Conservation (phyloP, 2,797 vertebrate genomes). For the Labroides dimidiatus region DNA sequence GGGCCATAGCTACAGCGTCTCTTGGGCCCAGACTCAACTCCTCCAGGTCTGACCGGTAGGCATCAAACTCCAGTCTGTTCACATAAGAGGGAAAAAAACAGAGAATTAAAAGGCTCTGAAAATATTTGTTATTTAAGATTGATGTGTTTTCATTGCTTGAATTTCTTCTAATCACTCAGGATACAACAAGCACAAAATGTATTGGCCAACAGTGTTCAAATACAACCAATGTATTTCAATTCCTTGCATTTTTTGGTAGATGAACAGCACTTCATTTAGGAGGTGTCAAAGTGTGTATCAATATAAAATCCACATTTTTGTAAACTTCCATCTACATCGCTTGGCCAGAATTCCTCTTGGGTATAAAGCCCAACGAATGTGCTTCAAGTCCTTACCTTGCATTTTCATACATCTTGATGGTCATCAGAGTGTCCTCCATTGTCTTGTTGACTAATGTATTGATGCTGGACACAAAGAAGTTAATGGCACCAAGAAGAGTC, state of each 20-base stretch:
- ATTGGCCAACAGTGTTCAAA: no score
- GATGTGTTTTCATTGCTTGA: no score
- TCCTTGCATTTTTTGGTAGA: no score
- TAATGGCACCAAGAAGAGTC: constrained; percentile 94
- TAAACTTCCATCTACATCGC: no score
- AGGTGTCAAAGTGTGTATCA: not conserved
- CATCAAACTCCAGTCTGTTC: constrained; percentile 93
- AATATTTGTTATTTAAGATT: not conserved
- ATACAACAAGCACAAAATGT: no score
- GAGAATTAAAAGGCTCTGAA: not conserved
- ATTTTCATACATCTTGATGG: constrained; percentile 95
- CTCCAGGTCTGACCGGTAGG: constrained; percentile 96
- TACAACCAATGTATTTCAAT: no score
- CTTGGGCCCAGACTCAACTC: constrained; percentile 93
- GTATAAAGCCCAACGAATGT: not conserved
- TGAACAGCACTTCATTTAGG: no score
- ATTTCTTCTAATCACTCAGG: not conserved
- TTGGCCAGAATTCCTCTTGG: not conserved
- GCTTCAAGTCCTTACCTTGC: constrained; percentile 85
- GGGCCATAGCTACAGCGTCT: constrained; percentile 89
- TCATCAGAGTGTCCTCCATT: constrained; percentile 98
- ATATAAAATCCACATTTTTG: not conserved
- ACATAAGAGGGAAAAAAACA: not conserved
- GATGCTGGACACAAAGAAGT: constrained; percentile 98
- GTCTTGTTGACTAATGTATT: constrained; percentile 98